These are phyloP conservation scores for Amniataba percoides DNA, from an alignment of 2,797 vertebrate species.

Conservation along the genomic window DNA sequence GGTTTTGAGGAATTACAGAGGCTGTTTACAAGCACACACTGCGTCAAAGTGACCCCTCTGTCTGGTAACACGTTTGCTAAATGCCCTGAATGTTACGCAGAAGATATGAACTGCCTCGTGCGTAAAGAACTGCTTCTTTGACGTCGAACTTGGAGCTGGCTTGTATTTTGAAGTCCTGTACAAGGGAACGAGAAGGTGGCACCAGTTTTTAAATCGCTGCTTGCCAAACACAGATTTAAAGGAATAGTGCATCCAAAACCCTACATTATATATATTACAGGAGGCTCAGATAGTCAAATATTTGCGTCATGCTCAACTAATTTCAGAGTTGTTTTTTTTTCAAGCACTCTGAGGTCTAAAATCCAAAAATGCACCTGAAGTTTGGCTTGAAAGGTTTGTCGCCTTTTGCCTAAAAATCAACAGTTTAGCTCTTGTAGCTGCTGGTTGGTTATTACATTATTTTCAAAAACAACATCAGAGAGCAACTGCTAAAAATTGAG, in stretches of 20 bases:
- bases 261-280: no score
- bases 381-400: not conserved
- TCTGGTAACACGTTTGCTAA: not conserved
- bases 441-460: not conserved
- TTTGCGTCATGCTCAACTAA: not conserved
- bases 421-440: not conserved
- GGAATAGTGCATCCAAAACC: conserved; percentile 9
- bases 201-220: not conserved
- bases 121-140: not conserved
- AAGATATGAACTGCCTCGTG: not conserved
- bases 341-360: not conserved
- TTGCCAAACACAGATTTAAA: not conserved
- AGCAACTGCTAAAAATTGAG: not conserved
- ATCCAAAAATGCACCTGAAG: not conserved
- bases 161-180: not conserved
- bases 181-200: not conserved
- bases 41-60: not conserved
- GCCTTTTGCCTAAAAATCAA: not conserved
- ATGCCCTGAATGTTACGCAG: conserved; percentile 12
- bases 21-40: not conserved
- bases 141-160: not conserved
- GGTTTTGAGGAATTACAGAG: not conserved
- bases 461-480: not conserved
- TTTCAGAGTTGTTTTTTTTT: not conserved
- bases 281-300: not conserved